phyloP scores from a whole-genome alignment of 2,797 vertebrate genomes.

The Hippocampus kuda region DNA sequence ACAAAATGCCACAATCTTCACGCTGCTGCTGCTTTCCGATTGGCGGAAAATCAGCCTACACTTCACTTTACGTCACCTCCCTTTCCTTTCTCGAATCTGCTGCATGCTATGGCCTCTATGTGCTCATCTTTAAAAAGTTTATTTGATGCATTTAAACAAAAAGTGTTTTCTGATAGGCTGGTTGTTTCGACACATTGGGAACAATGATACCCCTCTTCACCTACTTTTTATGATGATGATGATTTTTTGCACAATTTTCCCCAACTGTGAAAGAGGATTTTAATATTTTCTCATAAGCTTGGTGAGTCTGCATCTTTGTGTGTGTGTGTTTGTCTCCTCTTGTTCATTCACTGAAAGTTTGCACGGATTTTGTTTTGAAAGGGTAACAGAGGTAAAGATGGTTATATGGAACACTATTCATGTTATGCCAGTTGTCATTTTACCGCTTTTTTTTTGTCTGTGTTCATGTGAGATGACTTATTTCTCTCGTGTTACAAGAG shows the following conservation, averaged over 20 bases:
- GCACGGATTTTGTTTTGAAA: background rate
- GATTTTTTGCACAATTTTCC: background rate
- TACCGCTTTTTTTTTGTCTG: background rate
- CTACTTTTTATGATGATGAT: background rate
- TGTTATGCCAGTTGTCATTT: background rate
- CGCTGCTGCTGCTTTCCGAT: slow-evolving; percentile 24
- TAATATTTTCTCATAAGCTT: background rate
- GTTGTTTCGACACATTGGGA: background rate
- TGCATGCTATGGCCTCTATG: background rate
- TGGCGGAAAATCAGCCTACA: background rate
- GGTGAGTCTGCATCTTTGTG: background rate
- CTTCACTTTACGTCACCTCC: background rate
- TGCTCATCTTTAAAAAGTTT: slow-evolving; percentile 2
- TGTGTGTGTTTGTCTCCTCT: background rate
- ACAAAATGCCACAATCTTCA: slow-evolving; percentile 1
- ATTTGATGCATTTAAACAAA: background rate
- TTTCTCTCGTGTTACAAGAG: slow-evolving; percentile 30
- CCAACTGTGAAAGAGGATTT: background rate
- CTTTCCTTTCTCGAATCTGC: background rate
- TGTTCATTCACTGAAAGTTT: background rate
- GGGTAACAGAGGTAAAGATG: background rate
- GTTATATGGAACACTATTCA: slow-evolving; percentile 1
- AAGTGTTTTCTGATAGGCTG: slow-evolving; percentile 10
- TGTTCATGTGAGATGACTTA: background rate
- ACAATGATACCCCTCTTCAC: background rate